Conservation (phyloP, 2,888 invertebrate species). For the Sipha maydis region DNA sequence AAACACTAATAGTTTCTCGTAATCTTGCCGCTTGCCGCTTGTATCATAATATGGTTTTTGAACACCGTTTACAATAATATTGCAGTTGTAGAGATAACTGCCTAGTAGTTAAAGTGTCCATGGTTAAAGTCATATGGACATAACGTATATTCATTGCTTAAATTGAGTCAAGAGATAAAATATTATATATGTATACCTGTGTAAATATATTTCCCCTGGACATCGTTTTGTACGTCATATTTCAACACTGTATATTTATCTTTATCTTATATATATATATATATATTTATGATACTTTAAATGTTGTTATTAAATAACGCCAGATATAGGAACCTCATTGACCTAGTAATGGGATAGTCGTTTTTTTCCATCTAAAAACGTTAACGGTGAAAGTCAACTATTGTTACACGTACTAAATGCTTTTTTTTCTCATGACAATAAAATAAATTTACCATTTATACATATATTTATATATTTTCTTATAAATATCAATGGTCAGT, state of each 20-base stretch:
- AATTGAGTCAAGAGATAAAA: background rate
- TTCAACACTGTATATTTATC: background rate
- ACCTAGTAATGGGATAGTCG: slow-evolving; percentile 46
- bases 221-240: background rate
- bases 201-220: background rate
- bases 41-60: background rate
- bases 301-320: slow-evolving; percentile 35
- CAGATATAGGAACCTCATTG: slow-evolving; percentile 47
- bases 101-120: background rate
- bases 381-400: slow-evolving; percentile 55
- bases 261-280: background rate
- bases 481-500: background rate
- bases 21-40: background rate
- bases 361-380: slow-evolving; percentile 51
- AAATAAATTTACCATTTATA: slow-evolving; percentile 24
- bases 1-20: background rate
- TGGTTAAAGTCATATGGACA: background rate
- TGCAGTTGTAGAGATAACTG: background rate
- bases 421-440: slow-evolving; percentile 38
- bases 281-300: slow-evolving; percentile 3
- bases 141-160: background rate
- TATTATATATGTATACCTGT: background rate
- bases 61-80: background rate
- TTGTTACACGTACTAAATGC: slow-evolving; percentile 29
- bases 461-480: slow-evolving; percentile 2